These are phyloP conservation scores for Mimachlamys varia DNA, from an alignment of 2,888 invertebrate species.

Conservation along the genomic window DNA sequence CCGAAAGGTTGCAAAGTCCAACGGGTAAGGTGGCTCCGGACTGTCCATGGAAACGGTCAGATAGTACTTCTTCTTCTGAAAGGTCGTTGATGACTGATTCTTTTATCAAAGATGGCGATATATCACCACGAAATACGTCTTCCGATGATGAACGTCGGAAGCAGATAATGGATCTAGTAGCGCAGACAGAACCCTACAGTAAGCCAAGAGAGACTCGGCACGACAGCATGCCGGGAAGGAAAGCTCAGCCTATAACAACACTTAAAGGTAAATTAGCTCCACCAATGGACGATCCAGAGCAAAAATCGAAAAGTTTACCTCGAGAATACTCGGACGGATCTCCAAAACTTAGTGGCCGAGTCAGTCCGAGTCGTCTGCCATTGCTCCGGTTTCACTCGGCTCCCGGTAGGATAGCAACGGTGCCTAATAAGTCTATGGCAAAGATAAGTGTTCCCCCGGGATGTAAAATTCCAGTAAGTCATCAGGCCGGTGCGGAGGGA, in stretches of 20 bases:
- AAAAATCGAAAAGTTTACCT: constrained; percentile 61
- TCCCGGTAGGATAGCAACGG: constrained; percentile 73
- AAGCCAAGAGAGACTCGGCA: constrained; percentile 58
- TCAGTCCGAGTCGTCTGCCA: constrained; percentile 61
- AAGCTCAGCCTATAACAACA: constrained; percentile 75
- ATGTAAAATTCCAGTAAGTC: constrained; percentile 59
- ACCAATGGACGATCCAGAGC: constrained; percentile 55
- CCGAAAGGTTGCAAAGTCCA: constrained; percentile 76
- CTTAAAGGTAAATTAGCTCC: constrained; percentile 62
- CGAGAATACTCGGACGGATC: constrained; percentile 58
- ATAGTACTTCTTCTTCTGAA: constrained; percentile 46
- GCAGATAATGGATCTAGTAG: constrained; percentile 62
- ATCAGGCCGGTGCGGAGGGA: constrained; percentile 36
- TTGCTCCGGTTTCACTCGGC: constrained; percentile 72
- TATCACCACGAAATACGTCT: constrained; percentile 38
- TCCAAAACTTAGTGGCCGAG: constrained; percentile 61
- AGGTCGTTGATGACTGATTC: constrained; percentile 47
- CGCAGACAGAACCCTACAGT: constrained; percentile 63
- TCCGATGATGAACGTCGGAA: constrained; percentile 62
- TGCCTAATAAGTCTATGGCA: constrained; percentile 66
- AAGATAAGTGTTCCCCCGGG: constrained; percentile 54
- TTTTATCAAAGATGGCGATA: constrained; percentile 2
- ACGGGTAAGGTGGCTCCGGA: constrained; percentile 63
- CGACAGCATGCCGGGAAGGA: constrained; percentile 55
- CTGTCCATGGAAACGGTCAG: constrained; percentile 54